Evolutionary conservation across 2,888 invertebrate species (phyloP).

Genomic region (Leptarthrus brevirostris): DNA sequence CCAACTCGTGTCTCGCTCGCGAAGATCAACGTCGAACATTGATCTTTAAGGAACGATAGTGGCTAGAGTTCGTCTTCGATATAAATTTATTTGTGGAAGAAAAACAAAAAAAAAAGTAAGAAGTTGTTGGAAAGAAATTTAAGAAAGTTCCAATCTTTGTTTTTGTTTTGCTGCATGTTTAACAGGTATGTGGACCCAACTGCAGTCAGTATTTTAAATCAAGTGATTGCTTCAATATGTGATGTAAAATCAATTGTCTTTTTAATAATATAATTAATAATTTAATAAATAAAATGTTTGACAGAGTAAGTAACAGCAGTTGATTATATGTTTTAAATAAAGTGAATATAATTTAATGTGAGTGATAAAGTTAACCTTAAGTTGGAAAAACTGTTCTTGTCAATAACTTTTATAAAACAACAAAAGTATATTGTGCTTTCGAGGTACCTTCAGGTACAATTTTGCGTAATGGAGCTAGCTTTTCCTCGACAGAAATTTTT

Average conservation of each 20-base stretch:
- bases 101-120: neutral
- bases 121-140: neutral
- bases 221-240: neutral
- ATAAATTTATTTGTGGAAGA: neutral
- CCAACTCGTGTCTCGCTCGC: neutral
- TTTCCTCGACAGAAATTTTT: too few relatives aligned
- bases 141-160: neutral
- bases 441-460: too few relatives aligned
- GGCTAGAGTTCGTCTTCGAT: neutral
- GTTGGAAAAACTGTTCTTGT: too few relatives aligned
- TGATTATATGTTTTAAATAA: too few relatives aligned
- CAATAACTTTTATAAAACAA: too few relatives aligned
- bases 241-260: neutral
- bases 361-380: too few relatives aligned
- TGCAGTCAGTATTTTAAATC: neutral
- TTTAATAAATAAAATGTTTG: neutral
- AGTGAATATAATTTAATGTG: too few relatives aligned
- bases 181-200: neutral
- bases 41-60: neutral
- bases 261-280: neutral
- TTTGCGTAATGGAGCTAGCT: too few relatives aligned
- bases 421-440: too few relatives aligned
- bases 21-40: constrained; percentile 1
- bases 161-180: neutral
- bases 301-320: neutral